Base-by-base conservation (phyloP, 2,888 invertebrate genomes). In the Agelastica alni region DNA sequence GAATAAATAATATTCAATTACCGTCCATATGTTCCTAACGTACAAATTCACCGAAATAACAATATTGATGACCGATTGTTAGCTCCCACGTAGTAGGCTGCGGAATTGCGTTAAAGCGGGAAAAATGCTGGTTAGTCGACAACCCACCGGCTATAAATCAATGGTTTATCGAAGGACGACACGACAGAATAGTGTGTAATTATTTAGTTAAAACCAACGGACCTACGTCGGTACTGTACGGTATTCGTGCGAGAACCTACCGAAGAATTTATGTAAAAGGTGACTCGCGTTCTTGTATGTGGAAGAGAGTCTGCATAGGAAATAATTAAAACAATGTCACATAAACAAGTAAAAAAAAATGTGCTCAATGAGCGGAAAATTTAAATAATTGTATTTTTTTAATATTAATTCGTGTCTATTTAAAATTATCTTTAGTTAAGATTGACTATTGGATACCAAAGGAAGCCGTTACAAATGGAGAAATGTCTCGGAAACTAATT, bases 151-250 rank as follows among this genome's bases (percentile, higher is more conserved):
- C 46, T 17, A 48, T 56, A 56, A 56, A 56, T 56, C 56, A 43
- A 44, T 44, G 41, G 43, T 47, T 39, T 52, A 56, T 56, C 47
- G 26, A 13, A 17, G 55, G 55, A 55, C 41, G 51, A 55, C 45
- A 44, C 47, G 36, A 28, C 48, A 18, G 20, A 26, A 39, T 44
- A 41, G 46, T 44, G 26, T 52, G 22, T 56, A 56, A 56, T 56
- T 56, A 52, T 52, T 44, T 26, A 39, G 52, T 48, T 48, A 52
- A 53, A 56, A 56, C 46, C 47, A 44, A 51, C 47, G 51, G 30
- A 32, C 48, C 47, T 12, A 48, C 20, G 46, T 43, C 43, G 30
- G 31, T 16, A 31, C 43, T 31, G 43, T 43, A 43, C 43, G 43
- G 43, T 43, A 43, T 30, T 39, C 37, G 9, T 26, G 32, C 36